These are phyloP conservation scores for Fringilla coelebs DNA, from an alignment of 2,797 vertebrate genomes.

Conservation along the genomic window DNA sequence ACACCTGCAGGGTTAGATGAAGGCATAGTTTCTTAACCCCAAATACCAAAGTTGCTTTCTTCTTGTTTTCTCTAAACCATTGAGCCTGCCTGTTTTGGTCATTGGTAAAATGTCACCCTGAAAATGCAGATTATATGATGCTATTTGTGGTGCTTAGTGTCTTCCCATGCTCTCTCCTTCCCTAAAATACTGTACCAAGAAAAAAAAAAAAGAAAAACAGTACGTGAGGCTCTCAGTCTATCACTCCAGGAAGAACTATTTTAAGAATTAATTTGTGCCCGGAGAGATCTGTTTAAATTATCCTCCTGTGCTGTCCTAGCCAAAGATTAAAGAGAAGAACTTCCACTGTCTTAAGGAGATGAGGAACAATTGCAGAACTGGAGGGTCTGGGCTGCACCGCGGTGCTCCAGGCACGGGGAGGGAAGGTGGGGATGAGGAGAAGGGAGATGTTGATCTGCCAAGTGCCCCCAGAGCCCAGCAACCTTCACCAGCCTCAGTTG, in stretches of 20 bases:
- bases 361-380: neutral
- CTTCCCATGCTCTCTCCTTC: neutral
- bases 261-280: slow-evolving; percentile 48
- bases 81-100: neutral
- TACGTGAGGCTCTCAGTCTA: neutral
- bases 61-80: neutral
- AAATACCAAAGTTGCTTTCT: neutral
- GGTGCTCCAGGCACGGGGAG: neutral
- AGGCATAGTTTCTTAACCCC: neutral
- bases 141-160: neutral
- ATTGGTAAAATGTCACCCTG: slow-evolving; percentile 20
- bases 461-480: neutral
- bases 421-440: neutral
- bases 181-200: neutral
- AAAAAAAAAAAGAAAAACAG: neutral
- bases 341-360: neutral
- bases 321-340: slow-evolving; percentile 49
- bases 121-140: neutral
- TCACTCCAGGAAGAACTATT: slow-evolving; percentile 45
- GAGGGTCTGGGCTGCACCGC: neutral
- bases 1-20: neutral
- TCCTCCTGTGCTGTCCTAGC: slow-evolving; percentile 20
- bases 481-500: neutral
- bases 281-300: slow-evolving; percentile 65
- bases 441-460: neutral